phyloP scores from a whole-genome alignment of 2,888 invertebrate genomes.

The Panzeria rudis region DNA sequence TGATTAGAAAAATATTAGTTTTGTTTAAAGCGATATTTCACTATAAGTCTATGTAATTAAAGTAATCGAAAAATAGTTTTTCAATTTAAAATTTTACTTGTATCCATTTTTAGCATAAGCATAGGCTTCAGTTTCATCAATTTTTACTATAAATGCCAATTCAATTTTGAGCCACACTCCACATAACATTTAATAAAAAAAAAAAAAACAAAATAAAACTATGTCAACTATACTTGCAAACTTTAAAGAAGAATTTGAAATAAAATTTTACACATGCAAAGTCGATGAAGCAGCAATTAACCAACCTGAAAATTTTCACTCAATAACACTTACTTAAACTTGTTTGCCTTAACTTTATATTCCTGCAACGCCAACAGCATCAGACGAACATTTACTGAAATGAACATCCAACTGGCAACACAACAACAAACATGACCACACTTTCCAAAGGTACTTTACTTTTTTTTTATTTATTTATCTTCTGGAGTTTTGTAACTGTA shows the following conservation, averaged over 20 bases:
- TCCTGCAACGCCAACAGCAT: slow-evolving; percentile 10
- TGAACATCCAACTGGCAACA: slow-evolving; percentile 32
- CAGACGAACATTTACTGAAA: slow-evolving; percentile 27
- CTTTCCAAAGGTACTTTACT: slow-evolving; percentile 27
- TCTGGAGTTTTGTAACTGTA: slow-evolving; percentile 7
- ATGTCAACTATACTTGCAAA: neutral
- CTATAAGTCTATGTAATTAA: too few species aligned
- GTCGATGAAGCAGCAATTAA: slow-evolving; percentile 60
- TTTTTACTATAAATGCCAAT: neutral
- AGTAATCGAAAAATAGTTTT: too few species aligned
- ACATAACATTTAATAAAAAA: neutral
- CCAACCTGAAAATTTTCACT: slow-evolving; percentile 59
- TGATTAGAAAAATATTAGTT: too few species aligned
- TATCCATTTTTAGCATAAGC: neutral
- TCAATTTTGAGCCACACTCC: neutral
- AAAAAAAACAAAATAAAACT: neutral
- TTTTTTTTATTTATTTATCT: slow-evolving; percentile 10
- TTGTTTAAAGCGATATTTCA: too few species aligned
- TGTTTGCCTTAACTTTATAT: slow-evolving; percentile 36
- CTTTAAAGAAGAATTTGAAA: neutral
- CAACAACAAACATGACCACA: slow-evolving; percentile 43
- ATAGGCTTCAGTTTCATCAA: too few species aligned
- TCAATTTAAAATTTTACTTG: neutral
- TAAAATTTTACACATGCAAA: slow-evolving; percentile 38
- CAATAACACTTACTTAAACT: slow-evolving; percentile 43